These are phyloP conservation scores for Synanthedon andrenaeformis DNA, from an alignment of 2,888 invertebrate species.

Conservation along the genomic window DNA sequence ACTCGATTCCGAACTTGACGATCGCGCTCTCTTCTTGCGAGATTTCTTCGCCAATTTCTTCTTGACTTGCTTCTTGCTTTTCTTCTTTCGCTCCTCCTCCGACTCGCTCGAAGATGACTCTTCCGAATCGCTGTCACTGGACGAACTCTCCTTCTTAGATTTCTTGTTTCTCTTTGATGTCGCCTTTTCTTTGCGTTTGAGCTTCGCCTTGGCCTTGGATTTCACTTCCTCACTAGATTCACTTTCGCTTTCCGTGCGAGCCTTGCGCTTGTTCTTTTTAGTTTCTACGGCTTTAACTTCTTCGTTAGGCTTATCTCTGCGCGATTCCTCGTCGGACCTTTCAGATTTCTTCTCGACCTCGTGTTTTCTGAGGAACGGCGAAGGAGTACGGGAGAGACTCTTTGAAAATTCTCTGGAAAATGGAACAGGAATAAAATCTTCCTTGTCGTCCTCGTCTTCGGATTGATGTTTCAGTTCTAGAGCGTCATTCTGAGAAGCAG, in stretches of 20 bases:
- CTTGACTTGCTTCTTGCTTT: conserved; percentile 56
- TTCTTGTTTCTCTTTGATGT: conserved; percentile 69
- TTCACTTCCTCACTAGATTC: conserved; percentile 58
- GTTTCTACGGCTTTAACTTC: conserved; percentile 34
- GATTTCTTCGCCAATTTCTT: conserved; percentile 61
- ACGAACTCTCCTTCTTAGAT: conserved; percentile 57
- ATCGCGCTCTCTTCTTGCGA: conserved; percentile 55
- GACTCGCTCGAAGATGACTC: conserved; percentile 64
- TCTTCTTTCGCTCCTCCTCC: conserved; percentile 63
- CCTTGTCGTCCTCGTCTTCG: conserved; percentile 56
- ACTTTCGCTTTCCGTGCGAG: conserved; percentile 60
- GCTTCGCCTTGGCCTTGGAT: conserved; percentile 54
- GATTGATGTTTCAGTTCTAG: conserved; percentile 37
- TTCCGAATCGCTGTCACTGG: conserved; percentile 64
- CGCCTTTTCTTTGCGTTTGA: conserved; percentile 66
- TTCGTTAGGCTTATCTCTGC: conserved; percentile 48
- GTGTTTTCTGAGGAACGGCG: conserved; percentile 82
- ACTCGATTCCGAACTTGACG: conserved; percentile 63
- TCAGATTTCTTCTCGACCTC: conserved; percentile 68
- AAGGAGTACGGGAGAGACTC: conserved; percentile 87
- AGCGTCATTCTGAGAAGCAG: conserved; percentile 32
- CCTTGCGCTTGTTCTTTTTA: conserved; percentile 65
- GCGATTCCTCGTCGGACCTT: conserved; percentile 53
- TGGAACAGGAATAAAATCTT: conserved; percentile 50
- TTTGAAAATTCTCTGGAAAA: conserved; percentile 72